These are phyloP conservation scores for Brachymystax lenok DNA, from an alignment of 2,797 vertebrate genomes.

Conservation along the genomic window DNA sequence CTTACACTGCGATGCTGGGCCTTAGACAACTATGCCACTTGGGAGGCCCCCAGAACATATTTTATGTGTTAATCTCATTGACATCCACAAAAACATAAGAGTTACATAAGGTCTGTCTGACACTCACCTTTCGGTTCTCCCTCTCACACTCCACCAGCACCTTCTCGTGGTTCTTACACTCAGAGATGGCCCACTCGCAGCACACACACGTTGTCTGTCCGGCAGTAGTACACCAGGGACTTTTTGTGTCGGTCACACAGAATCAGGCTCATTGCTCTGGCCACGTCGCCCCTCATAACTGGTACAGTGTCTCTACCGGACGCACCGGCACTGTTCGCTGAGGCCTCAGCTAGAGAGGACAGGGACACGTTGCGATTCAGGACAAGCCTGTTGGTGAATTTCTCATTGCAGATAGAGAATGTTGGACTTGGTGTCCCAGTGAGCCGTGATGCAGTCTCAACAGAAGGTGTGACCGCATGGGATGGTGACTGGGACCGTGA, in stretches of 20 bases:
- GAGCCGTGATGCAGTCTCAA: slow-evolving; percentile 76
- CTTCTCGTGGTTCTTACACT: slow-evolving; percentile 77
- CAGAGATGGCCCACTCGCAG: slow-evolving; percentile 73
- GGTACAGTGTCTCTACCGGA: slow-evolving; percentile 23
- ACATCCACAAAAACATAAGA: neutral
- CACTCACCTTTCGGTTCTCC: slow-evolving; percentile 75
- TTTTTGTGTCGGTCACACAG: slow-evolving; percentile 80
- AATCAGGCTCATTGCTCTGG: slow-evolving; percentile 44
- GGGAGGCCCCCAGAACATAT: no score
- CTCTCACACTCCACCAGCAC: slow-evolving; percentile 76
- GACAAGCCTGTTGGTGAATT: slow-evolving; percentile 60
- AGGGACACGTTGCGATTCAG: slow-evolving; percentile 83
- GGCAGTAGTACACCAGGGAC: slow-evolving; percentile 86
- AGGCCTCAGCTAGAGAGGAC: slow-evolving; percentile 72
- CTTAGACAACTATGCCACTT: no score
- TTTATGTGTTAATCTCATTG: neutral
- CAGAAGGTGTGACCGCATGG: slow-evolving; percentile 94
- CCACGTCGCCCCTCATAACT: slow-evolving; percentile 31
- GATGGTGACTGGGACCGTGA: slow-evolving; percentile 79
- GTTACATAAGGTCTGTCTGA: neutral
- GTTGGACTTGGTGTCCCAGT: slow-evolving; percentile 71
- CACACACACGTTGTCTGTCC: slow-evolving; percentile 82
- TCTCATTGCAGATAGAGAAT: slow-evolving; percentile 73
- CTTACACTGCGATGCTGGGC: no score
- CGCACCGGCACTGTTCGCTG: slow-evolving; percentile 25